phyloP scores from a whole-genome alignment of 23 tunicate species.

The Halocynthia aurantium region DNA sequence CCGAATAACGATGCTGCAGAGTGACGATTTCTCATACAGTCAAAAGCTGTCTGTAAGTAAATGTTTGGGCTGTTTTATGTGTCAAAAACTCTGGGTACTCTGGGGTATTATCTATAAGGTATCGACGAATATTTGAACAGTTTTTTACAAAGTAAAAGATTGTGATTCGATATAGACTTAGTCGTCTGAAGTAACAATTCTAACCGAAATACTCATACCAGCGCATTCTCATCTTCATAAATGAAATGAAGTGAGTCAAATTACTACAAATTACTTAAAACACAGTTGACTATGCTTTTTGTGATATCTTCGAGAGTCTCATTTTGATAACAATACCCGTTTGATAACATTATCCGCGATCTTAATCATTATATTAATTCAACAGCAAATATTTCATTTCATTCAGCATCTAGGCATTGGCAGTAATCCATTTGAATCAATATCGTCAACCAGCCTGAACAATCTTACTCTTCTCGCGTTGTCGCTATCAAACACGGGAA shows the following conservation, averaged over 20 bases:
- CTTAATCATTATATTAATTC: background rate
- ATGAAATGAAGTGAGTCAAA: too few relatives aligned
- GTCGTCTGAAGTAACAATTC: too few relatives aligned
- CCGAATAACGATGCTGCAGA: constrained; percentile 6
- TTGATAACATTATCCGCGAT: background rate
- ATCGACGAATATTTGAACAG: too few relatives aligned
- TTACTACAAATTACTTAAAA: too few relatives aligned
- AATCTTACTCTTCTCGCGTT: background rate
- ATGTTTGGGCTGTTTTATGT: background rate
- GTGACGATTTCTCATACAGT: constrained; percentile 37
- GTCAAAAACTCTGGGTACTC: background rate
- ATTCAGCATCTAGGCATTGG: background rate
- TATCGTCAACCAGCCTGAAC: background rate
- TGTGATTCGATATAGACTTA: too few relatives aligned
- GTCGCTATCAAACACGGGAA: background rate
- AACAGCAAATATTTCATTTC: background rate
- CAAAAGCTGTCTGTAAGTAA: constrained; percentile 27
- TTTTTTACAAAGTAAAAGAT: too few relatives aligned
- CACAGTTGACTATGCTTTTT: background rate
- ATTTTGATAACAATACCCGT: background rate
- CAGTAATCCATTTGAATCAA: background rate
- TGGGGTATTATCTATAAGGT: too few relatives aligned
- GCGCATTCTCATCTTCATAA: too few relatives aligned
- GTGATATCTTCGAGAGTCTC: background rate
- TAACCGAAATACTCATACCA: too few relatives aligned